Percentiles rank a stretch among this genome's conserved stretches.
Conservation (phyloP, 2,113 vertebrate genomes). For the Odocoileus virginianus region DNA sequence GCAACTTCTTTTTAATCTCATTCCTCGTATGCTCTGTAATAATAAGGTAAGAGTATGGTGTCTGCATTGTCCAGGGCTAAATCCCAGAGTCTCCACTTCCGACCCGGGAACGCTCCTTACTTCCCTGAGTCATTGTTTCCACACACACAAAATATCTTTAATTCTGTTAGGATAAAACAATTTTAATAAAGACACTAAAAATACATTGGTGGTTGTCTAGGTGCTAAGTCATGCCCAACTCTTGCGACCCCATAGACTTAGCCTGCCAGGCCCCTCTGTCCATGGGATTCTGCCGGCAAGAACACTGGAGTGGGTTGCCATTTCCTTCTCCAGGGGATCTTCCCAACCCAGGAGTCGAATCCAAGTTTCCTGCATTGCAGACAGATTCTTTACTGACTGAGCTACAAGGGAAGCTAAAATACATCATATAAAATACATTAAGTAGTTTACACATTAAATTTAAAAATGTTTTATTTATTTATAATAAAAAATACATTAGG, state of each 20-base stretch:
- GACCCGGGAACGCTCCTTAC: not conserved
- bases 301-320: not conserved
- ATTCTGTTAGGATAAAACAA: not conserved
- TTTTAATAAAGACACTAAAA: not conserved
- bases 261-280: not conserved
- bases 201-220: not conserved
- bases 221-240: accelerated
- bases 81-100: not conserved
- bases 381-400: not conserved
- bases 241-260: not conserved
- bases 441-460: not conserved
- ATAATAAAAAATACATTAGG: not conserved
- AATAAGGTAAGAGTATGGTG: not conserved
- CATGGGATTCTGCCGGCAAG: not conserved
- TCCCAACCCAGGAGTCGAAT: not conserved
- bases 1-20: not conserved
- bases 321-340: not conserved
- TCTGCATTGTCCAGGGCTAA: not conserved
- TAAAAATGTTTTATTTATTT: not conserved
- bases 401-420: not conserved
- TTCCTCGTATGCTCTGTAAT: not conserved
- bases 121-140: not conserved
- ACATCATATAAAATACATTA: not conserved
- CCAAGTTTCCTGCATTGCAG: not conserved
- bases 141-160: not conserved